Base-by-base conservation (phyloP, 1,140 invertebrate genomes). In the Physella acuta region DNA sequence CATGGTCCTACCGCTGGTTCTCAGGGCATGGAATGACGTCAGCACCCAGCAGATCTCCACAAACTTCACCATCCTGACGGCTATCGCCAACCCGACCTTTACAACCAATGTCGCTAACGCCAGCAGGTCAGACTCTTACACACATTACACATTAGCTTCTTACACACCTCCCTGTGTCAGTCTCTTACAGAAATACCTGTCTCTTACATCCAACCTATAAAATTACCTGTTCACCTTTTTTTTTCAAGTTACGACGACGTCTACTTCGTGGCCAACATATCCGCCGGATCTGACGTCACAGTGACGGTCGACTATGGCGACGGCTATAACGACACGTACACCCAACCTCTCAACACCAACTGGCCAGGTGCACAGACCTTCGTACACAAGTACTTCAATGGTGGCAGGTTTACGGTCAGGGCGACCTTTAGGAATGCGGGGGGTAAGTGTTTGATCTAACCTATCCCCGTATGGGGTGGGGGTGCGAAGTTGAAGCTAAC, bases 371-470 rank as follows among this genome's bases (percentile, higher is more conserved):
- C 63, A 49, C 36, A 69, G 17, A 56, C 51, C 24, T 61, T 75
- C 34, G 75, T 28, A 3, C 78, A 82, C 68, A 68, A 30, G 14
- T 83, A 77, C 59, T 33, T 52, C 24, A 68, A 66, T 14, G 73
- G 75, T 20, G 79, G 78, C 1, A 39, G 59, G n/a, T 82, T 74
- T 36, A 69, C 67, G 36, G 71, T 82, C 5, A 70, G 34, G 16
- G 76, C 79, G 11, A 72, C 61, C 16, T 73, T 81, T 51, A 73
- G 59, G 28, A 84, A 84, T 63, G 44, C 68, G 30, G 76, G 78
- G 11, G 76, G 72, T 8, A 72, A 56, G 51, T n/a, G n/a, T n/a
- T n/a, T n/a, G n/a, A n/a, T n/a, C n/a, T n/a, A n/a, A n/a, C n/a
- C n/a, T n/a, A n/a, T n/a, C n/a, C n/a, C n/a, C n/a, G n/a, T n/a